Evolutionary conservation across 2,797 vertebrate genomes (phyloP).

Genomic region (Centroberyx gerrardi): DNA sequence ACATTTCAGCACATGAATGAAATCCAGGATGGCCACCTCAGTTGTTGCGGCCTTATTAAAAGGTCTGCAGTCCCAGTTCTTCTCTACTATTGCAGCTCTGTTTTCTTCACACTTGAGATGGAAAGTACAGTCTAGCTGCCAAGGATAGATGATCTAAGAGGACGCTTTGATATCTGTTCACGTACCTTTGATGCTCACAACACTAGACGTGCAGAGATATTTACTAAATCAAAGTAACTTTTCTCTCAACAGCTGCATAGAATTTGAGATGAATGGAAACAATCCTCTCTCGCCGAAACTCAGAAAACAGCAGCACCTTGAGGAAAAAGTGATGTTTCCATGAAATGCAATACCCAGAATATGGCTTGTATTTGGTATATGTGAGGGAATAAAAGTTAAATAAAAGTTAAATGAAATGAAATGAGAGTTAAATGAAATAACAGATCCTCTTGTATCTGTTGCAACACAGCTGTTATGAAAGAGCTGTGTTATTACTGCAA

Average conservation of each 20-base stretch:
- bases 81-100: constrained; percentile 53
- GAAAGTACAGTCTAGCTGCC: constrained; percentile 74
- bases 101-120: constrained; percentile 66
- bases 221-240: constrained; percentile 81
- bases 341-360: constrained; percentile 48
- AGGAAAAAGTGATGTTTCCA: constrained; percentile 63
- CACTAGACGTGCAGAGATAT: constrained; percentile 74
- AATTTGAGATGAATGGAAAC: constrained; percentile 80
- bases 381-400: constrained; percentile 6
- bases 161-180: constrained; percentile 78
- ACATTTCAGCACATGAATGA: constrained; percentile 51
- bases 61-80: constrained; percentile 66
- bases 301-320: constrained; percentile 67
- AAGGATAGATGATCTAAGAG: constrained; percentile 72
- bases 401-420: neutral
- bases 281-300: constrained; percentile 65
- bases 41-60: constrained; percentile 57
- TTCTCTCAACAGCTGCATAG: constrained; percentile 78
- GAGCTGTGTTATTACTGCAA: neutral
- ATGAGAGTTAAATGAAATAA: neutral
- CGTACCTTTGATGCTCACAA: constrained; percentile 79
- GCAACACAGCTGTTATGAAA: constrained; percentile 1
- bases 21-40: constrained; percentile 57
- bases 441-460: neutral
- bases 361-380: constrained; percentile 45